Evolutionary conservation across 2,888 invertebrate genomes (phyloP).

Genomic region (Pristionchus arcanus): DNA sequence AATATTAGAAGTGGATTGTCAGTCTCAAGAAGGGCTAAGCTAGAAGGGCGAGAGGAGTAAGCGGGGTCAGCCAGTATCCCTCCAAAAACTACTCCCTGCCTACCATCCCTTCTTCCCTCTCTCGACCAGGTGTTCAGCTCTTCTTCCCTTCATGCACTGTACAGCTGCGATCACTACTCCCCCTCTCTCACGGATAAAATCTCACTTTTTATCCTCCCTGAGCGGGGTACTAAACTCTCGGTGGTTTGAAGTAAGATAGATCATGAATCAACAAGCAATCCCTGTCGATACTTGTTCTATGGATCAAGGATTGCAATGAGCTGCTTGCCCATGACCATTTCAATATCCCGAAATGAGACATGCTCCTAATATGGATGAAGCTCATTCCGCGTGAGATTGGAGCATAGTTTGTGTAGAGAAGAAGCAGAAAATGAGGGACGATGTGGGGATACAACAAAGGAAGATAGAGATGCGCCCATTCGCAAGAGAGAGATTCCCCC

Average conservation of each 20-base stretch:
- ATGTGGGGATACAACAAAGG: slow-evolving; percentile 43
- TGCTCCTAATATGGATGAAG: slow-evolving; percentile 4
- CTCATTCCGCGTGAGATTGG: slow-evolving; percentile 1
- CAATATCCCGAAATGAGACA: neutral
- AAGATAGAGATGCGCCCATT: slow-evolving; percentile 11
- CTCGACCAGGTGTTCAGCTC: slow-evolving; percentile 39
- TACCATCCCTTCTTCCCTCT: neutral
- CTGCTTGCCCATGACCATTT: neutral
- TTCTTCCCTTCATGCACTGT: slow-evolving; percentile 34
- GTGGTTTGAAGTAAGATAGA: neutral
- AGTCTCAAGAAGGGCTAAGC: slow-evolving; percentile 14
- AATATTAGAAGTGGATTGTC: neutral
- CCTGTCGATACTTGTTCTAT: neutral
- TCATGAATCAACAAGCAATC: slow-evolving; percentile 20
- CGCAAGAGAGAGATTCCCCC: slow-evolving; percentile 8
- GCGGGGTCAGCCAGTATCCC: slow-evolving; percentile 21
- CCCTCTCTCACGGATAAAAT: slow-evolving; percentile 32
- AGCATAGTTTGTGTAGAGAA: slow-evolving; percentile 33
- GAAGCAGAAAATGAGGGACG: slow-evolving; percentile 26
- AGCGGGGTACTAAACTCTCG: slow-evolving; percentile 40
- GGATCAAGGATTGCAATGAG: neutral
- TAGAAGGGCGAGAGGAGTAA: neutral
- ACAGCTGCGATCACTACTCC: slow-evolving; percentile 42
- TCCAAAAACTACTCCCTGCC: slow-evolving; percentile 19
- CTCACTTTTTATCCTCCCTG: slow-evolving; percentile 30